phyloP scores from a whole-genome alignment of 2,113 vertebrate genomes.

The Oreochromis tanganicae region DNA sequence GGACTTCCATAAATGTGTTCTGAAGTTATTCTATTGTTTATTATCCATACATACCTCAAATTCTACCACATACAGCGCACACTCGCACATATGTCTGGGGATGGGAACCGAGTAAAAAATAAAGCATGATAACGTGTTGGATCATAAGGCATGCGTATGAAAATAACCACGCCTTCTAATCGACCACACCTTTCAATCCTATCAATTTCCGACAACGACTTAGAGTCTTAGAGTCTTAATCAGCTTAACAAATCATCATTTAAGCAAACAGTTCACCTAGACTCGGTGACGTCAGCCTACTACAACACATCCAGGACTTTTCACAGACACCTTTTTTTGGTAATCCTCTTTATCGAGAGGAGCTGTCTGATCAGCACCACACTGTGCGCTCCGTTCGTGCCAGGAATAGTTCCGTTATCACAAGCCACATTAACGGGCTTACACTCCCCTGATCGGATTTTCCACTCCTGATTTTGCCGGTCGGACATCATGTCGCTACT shows the following conservation, averaged over 20 bases:
- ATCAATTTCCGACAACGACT: background rate
- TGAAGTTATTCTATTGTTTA: background rate
- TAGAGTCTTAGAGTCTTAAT: background rate
- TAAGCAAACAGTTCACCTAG: background rate
- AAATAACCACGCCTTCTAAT: background rate
- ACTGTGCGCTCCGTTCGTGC: background rate
- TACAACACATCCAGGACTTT: constrained; percentile 54
- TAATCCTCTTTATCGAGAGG: constrained; percentile 58
- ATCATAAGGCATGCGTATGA: background rate
- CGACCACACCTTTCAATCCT: background rate
- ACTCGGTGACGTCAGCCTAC: constrained; percentile 47
- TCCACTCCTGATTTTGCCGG: background rate
- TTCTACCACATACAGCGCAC: background rate
- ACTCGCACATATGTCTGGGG: background rate
- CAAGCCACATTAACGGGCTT: constrained; percentile 37
- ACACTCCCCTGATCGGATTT: constrained; percentile 27
- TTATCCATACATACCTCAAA: background rate
- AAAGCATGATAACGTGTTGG: background rate
- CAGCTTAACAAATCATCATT: background rate
- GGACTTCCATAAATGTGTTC: background rate
- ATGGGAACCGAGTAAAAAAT: background rate
- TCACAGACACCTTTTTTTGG: constrained; percentile 35
- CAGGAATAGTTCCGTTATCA: constrained; percentile 46
- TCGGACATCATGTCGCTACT: background rate
- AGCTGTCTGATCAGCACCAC: constrained; percentile 57